Conservation (phyloP, 2,888 invertebrate species). For the Troides oblongomaculatus region DNA sequence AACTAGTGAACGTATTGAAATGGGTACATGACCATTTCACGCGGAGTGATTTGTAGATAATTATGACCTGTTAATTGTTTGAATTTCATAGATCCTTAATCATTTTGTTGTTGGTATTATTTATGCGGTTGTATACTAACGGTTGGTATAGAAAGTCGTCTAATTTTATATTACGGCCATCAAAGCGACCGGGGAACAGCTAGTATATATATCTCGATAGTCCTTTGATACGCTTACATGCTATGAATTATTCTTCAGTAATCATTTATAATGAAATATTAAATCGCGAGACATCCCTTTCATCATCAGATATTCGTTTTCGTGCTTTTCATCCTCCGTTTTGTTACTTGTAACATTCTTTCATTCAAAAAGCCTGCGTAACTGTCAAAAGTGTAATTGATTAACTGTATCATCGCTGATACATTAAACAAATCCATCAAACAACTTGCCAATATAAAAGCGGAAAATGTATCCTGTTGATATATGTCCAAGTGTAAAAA, state of each 20-base stretch:
- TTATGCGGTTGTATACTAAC: too few species aligned
- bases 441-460: background rate
- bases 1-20: too few species aligned
- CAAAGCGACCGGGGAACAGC: too few species aligned
- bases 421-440: constrained; percentile 3
- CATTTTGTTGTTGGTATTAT: too few species aligned
- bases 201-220: too few species aligned
- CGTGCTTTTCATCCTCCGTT: background rate
- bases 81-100: too few species aligned
- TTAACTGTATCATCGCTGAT: background rate
- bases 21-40: too few species aligned
- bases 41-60: too few species aligned
- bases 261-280: background rate
- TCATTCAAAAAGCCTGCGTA: background rate
- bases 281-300: background rate
- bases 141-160: too few species aligned
- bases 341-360: background rate
- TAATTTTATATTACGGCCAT: too few species aligned
- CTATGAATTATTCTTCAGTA: background rate
- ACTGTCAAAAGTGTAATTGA: constrained; percentile 5
- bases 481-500: background rate
- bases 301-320: background rate
- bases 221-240: too few species aligned
- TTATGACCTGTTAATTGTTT: too few species aligned
- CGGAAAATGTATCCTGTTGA: background rate